Base-by-base conservation (phyloP, 2,797 vertebrate genomes). In the Sebastes minor region DNA sequence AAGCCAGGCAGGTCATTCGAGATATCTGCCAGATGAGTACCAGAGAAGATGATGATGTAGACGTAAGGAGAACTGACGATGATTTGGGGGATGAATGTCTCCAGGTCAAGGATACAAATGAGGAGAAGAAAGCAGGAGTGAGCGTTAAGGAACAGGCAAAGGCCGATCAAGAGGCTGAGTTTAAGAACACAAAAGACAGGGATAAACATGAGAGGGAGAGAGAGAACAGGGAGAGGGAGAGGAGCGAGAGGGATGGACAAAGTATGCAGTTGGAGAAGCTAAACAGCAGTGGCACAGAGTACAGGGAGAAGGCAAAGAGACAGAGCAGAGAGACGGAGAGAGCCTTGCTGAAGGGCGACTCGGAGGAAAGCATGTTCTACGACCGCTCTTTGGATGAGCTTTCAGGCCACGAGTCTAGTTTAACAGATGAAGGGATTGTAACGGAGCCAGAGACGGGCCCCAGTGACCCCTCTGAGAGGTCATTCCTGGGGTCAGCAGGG, bases 381-480 rank as follows among this genome's bases (percentile, higher is more conserved):
- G 90, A 96, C 67, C 96, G 95, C 81, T 97, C 96, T 0, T 61
- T 96, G 82, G 98, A 99, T 85, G 98, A 99, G 79, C 95, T 98
- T 71, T 98, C 97, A 0, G 97, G 97, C 46, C 97, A 97, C 0
- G 98, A 99, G 91, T 99, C 97, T 1, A 98, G 96, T 60, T 94
- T 99, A 94, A 97, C 96, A 0, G 98, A 99, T 28, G 99, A 99
- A 92, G 99, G 99, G 78, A 99, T 99, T 42, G 98, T 99, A 73
- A 97, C 98, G 0, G 99, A 99, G 89, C 97, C 95, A 0, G 98
- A 99, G 78, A 93, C 84, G 1, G 87, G 94, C 55, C 95, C 95
- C 0, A 28, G 90, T 70, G 90, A 95, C 68, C 86, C 94, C 20
- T 81, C 82, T 0, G 91, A 93, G 69, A 91, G 86, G 80, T 86